These are phyloP conservation scores for Drosophila kuntzei DNA, from an alignment of 2,888 invertebrate species.

Conservation along the genomic window DNA sequence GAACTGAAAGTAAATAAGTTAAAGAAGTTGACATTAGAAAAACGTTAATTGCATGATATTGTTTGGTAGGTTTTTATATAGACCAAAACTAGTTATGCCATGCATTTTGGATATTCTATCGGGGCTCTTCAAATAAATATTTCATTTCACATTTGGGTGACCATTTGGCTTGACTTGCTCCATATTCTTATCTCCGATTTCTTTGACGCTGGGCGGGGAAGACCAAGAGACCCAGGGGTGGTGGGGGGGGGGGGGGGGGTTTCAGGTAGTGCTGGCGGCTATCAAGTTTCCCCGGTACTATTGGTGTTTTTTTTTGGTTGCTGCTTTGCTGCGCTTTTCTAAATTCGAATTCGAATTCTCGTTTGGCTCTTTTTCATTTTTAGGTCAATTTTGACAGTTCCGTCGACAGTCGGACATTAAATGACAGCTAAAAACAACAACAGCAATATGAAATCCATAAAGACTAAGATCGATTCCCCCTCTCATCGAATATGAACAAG, in stretches of 20 bases:
- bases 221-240: not conserved
- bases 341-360: constrained; percentile 53
- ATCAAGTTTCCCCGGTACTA: constrained; percentile 57
- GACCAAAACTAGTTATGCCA: constrained; percentile 1
- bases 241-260: not conserved
- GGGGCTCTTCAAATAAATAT: constrained; percentile 20
- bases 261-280: constrained; percentile 31
- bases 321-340: constrained; percentile 50
- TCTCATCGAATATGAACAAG: constrained; percentile 3
- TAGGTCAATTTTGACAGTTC: constrained; percentile 76
- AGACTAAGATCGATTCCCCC: constrained; percentile 41
- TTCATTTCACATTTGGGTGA: constrained; percentile 39
- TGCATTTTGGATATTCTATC: constrained; percentile 25
- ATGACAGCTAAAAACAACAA: constrained; percentile 54
- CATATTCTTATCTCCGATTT: constrained; percentile 70
- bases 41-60: not conserved
- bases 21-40: constrained; percentile 1
- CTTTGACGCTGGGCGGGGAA: constrained; percentile 4
- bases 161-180: constrained; percentile 40
- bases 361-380: constrained; percentile 56
- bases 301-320: constrained; percentile 4
- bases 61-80: not conserved
- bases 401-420: constrained; percentile 65
- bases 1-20: constrained; percentile 77
- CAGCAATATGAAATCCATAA: constrained; percentile 29